Conservation (phyloP, 2,113 vertebrate species). For the Poeciliopsis retropinna region DNA sequence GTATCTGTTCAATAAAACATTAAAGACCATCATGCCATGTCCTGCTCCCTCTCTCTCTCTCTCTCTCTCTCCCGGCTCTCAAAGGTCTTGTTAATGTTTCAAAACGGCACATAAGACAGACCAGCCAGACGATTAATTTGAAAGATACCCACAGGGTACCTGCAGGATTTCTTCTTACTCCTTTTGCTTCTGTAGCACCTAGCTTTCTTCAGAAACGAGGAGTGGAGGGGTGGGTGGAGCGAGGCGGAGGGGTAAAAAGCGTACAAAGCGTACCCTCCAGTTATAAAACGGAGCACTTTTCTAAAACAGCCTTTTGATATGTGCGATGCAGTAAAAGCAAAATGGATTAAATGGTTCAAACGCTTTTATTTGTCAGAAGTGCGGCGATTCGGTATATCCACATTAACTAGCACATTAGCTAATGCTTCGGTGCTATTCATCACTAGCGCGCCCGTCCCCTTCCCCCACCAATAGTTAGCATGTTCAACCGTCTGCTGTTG, state of each 20-base stretch:
- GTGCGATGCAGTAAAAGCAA: slow-evolving; percentile 73
- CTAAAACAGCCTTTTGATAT: slow-evolving; percentile 82
- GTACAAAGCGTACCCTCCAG: slow-evolving; percentile 83
- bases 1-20: slow-evolving; percentile 86
- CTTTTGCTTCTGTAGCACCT: slow-evolving; percentile 80
- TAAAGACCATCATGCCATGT: slow-evolving; percentile 79
- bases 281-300: slow-evolving; percentile 76
- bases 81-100: slow-evolving; percentile 87
- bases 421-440: neutral
- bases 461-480: neutral
- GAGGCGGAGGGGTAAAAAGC: slow-evolving; percentile 49
- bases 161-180: slow-evolving; percentile 79
- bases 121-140: slow-evolving; percentile 84
- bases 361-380: slow-evolving; percentile 72
- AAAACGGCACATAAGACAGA: slow-evolving; percentile 84
- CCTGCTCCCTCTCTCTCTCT: slow-evolving; percentile 61
- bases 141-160: slow-evolving; percentile 84
- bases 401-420: slow-evolving; percentile 20
- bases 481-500: neutral
- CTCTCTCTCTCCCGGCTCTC: slow-evolving; percentile 70
- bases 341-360: slow-evolving; percentile 82
- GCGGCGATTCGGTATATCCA: slow-evolving; percentile 53
- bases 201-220: slow-evolving; percentile 72
- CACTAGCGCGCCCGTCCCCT: too few species aligned
- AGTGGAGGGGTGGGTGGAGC: slow-evolving; percentile 49